Conservation (phyloP, 1,140 invertebrate genomes). For the Cotesia typhae region DNA sequence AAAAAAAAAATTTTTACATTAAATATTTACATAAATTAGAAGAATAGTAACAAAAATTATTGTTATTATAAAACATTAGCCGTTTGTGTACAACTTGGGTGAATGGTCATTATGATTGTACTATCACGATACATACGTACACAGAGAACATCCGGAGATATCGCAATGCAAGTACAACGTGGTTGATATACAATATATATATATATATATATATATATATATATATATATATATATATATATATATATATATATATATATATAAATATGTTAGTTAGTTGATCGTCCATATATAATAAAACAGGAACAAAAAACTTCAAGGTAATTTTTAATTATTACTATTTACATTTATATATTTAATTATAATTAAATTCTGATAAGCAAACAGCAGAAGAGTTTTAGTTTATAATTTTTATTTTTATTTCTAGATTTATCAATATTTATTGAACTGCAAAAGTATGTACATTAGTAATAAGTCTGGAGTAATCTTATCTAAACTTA, state of each 20-base stretch:
- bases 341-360: neutral
- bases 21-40: too few relatives aligned
- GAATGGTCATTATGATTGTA: slow-evolving; percentile 8
- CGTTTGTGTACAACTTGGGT: too few relatives aligned
- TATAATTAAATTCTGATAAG: neutral
- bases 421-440: neutral
- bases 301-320: slow-evolving; percentile 15
- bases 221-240: neutral
- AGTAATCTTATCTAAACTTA: neutral
- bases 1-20: too few relatives aligned
- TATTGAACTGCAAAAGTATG: neutral
- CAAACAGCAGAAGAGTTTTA: neutral
- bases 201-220: too few relatives aligned
- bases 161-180: slow-evolving; percentile 11
- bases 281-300: neutral
- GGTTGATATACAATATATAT: neutral
- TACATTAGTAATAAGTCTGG: neutral
- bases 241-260: too few relatives aligned
- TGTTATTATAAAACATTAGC: too few relatives aligned
- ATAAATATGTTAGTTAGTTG: slow-evolving; percentile 3
- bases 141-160: slow-evolving; percentile 22
- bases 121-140: slow-evolving; percentile 10
- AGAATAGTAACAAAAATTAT: too few relatives aligned
- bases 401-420: neutral
- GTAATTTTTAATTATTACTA: neutral